These are phyloP conservation scores for Heliconius aoede DNA, from an alignment of 2,888 invertebrate species.

Conservation along the genomic window DNA sequence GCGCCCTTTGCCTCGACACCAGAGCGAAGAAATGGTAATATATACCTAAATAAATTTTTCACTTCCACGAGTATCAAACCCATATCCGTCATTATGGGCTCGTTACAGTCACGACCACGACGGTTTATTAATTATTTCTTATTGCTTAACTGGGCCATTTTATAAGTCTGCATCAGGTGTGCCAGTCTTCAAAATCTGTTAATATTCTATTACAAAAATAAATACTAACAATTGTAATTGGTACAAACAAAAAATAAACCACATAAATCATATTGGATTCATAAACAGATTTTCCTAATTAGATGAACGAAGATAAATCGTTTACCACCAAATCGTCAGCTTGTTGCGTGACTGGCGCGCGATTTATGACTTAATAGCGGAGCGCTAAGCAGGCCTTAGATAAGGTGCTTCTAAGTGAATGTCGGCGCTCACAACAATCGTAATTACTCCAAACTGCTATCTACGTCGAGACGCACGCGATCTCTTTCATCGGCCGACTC, in stretches of 20 bases:
- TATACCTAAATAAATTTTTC: no score
- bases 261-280: slow-evolving; percentile 24
- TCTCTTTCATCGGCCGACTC: slow-evolving; percentile 74
- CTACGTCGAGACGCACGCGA: slow-evolving; percentile 76
- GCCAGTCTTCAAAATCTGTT: neutral
- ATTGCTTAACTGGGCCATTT: no score
- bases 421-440: slow-evolving; percentile 83
- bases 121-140: no score
- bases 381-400: slow-evolving; percentile 82
- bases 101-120: no score
- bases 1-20: no score
- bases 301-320: slow-evolving; percentile 77
- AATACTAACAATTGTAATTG: neutral
- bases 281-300: slow-evolving; percentile 60
- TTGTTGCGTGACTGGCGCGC: slow-evolving; percentile 76
- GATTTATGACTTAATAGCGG: slow-evolving; percentile 83
- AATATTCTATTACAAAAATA: neutral
- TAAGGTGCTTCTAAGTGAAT: slow-evolving; percentile 83
- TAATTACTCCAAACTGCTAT: slow-evolving; percentile 83
- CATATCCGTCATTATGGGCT: no score
- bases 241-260: neutral
- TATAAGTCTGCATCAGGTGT: no score
- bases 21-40: no score
- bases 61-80: no score
- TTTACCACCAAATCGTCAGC: slow-evolving; percentile 75